These are phyloP conservation scores for Bergia puertoricense DNA, from an alignment of 92 coral and sea anemone genomes.

Conservation along the genomic window DNA sequence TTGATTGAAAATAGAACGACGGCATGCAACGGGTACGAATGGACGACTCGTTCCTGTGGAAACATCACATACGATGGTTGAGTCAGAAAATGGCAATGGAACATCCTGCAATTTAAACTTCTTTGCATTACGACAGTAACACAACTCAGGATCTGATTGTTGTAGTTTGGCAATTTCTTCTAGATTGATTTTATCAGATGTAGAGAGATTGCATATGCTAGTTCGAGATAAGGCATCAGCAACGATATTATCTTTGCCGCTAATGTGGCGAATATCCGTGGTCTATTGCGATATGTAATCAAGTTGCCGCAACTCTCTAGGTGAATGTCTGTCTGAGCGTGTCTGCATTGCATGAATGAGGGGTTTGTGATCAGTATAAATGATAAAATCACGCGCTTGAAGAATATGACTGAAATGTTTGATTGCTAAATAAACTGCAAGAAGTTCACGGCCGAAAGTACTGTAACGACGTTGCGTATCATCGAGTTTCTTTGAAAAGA, in stretches of 20 bases:
- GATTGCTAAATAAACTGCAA: slow-evolving; percentile 26
- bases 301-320: slow-evolving; percentile 11
- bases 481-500: slow-evolving; percentile 29
- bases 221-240: too few species aligned
- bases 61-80: too few species aligned
- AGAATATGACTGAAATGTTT: slow-evolving; percentile 17
- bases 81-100: too few species aligned
- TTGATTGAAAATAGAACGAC: slow-evolving; percentile 21
- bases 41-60: too few species aligned
- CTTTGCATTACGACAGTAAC: too few species aligned
- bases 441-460: slow-evolving; percentile 20
- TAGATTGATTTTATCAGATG: too few species aligned
- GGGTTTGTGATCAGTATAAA: slow-evolving; percentile 2
- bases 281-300: slow-evolving; percentile 37
- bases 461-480: background rate
- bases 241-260: background rate
- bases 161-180: too few species aligned
- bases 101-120: too few species aligned
- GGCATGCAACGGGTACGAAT: slow-evolving; percentile 13
- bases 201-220: too few species aligned
- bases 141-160: too few species aligned
- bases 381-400: slow-evolving; percentile 8
- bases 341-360: slow-evolving; percentile 4
- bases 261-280: background rate
- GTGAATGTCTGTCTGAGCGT: background rate